Conservation (phyloP, 2,797 vertebrate genomes). For the Coccyzus lansbergi region DNA sequence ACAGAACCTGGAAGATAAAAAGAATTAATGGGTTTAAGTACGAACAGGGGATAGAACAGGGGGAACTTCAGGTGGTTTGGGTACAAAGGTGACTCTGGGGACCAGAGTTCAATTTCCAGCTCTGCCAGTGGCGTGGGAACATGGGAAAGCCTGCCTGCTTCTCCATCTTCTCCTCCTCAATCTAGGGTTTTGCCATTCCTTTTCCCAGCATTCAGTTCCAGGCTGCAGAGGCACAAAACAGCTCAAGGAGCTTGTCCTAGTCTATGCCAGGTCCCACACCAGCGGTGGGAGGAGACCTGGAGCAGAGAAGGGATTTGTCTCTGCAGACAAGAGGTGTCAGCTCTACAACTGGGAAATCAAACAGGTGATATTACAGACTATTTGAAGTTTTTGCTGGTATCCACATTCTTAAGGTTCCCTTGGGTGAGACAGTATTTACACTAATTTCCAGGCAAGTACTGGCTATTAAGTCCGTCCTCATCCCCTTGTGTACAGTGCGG, state of each 20-base stretch:
- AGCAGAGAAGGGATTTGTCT: neutral
- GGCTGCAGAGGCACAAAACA: rapidly evolving
- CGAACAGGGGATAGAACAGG: rapidly evolving
- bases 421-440: conserved; percentile 56
- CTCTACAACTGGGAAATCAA: neutral
- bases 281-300: neutral
- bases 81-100: rapidly evolving
- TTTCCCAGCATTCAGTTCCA: neutral
- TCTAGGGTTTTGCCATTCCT: neutral
- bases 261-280: rapidly evolving
- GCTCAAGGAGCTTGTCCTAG: neutral
- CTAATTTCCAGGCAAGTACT: conserved; percentile 68
- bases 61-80: neutral
- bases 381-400: conserved; percentile 31
- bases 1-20: conserved; percentile 87
- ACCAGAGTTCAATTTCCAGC: neutral
- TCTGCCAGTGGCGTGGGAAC: rapidly evolving
- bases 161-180: neutral
- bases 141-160: rapidly evolving
- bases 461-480: conserved; percentile 69
- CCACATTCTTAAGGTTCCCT: conserved; percentile 26
- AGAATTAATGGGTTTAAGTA: neutral
- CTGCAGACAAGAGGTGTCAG: neutral
- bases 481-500: conserved; percentile 56
- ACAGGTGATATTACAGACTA: neutral